Percentiles rank a stretch among this genome's conserved stretches.
These are phyloP conservation scores for Luscinia luscinia DNA, from an alignment of 2,797 vertebrate species.

Conservation along the genomic window DNA sequence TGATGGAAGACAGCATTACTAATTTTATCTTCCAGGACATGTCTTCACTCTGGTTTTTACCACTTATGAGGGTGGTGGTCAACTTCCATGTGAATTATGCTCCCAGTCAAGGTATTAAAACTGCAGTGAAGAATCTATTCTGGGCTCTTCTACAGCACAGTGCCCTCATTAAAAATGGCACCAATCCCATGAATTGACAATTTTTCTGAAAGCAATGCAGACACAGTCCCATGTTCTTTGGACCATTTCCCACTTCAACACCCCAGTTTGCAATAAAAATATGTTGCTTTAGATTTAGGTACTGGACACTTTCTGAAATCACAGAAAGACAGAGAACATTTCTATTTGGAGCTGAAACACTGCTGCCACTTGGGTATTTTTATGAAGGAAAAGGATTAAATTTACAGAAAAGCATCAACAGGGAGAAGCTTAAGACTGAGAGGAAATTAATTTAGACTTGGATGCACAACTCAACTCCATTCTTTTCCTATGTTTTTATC, in stretches of 20 bases:
- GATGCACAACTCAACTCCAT: background rate
- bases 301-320: background rate
- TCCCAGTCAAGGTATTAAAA: background rate
- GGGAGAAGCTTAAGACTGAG: background rate
- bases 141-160: background rate
- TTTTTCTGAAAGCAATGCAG: background rate
- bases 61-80: background rate
- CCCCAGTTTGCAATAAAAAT: background rate
- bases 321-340: background rate
- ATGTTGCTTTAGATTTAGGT: background rate
- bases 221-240: background rate
- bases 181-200: background rate
- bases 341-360: background rate
- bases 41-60: background rate
- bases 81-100: background rate
- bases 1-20: background rate
- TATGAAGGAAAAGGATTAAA: background rate
- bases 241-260: background rate
- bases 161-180: background rate
- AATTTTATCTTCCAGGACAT: background rate
- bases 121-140: background rate
- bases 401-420: background rate
- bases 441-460: background rate
- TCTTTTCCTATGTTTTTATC: background rate
- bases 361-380: background rate